phyloP scores from a whole-genome alignment of 2,888 invertebrate species.

The Drosophila acutilabella region DNA sequence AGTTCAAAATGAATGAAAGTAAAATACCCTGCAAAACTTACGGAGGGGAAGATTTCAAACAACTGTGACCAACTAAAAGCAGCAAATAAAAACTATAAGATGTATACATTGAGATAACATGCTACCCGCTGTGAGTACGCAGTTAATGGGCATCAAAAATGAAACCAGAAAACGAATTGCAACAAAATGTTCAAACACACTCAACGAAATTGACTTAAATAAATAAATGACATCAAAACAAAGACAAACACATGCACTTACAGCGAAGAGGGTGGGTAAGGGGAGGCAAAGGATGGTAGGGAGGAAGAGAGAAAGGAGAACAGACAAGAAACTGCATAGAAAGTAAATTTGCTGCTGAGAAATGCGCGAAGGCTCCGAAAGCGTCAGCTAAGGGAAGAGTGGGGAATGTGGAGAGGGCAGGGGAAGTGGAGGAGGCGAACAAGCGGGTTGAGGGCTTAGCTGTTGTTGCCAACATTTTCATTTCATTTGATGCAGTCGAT shows the following conservation, averaged over 20 bases:
- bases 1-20: background rate
- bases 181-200: constrained; percentile 76
- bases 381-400: background rate
- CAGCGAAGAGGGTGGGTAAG: background rate
- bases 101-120: background rate
- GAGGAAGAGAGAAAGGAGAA: constrained; percentile 11
- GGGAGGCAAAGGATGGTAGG: background rate
- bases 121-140: background rate
- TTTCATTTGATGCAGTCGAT: constrained; percentile 67
- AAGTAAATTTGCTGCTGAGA: constrained; percentile 46
- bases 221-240: constrained; percentile 76
- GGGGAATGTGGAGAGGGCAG: background rate
- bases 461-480: constrained; percentile 67
- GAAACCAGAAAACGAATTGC: constrained; percentile 65
- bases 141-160: constrained; percentile 22
- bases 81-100: background rate
- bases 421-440: background rate
- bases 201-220: constrained; percentile 78
- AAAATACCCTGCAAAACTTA: constrained; percentile 11
- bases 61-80: background rate
- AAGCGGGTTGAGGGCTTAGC: background rate
- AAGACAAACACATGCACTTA: constrained; percentile 64
- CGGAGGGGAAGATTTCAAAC: no score
- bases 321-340: constrained; percentile 8
- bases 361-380: constrained; percentile 21